Evolutionary conservation across 2,797 vertebrate species (phyloP), one percentile per base, ranked within the genome.

Genomic region (Pachyuromys duprasi): DNA sequence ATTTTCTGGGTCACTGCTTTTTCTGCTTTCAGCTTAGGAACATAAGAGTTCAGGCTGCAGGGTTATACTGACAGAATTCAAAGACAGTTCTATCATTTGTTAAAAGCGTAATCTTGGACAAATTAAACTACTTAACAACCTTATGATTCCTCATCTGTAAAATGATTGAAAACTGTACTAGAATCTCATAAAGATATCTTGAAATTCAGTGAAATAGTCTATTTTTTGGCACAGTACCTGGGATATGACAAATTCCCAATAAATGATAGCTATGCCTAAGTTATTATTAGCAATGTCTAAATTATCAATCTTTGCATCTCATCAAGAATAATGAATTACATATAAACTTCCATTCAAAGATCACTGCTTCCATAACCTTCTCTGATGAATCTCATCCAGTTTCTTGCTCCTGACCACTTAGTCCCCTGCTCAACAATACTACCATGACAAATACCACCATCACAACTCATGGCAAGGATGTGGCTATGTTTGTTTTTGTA

Each of bases 101-200:
- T n/a, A 57, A 79, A 92, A 92, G 63, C 80, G 31, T 95, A 49
- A 65, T 33, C 22, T 76, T 90, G 53, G 24, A 55, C 62, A 94
- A 93, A 91, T 86, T 84, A 93, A 86, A 92, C 65, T 79, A 79
- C 20, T 92, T 83, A 90, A 87, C 81, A 92, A 62, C 13, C 55
- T 49, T 76, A 72, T 65, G 42, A 90, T 81, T 92, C 62, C 78
- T 94, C 42, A 90, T 92, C 55, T 95, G 20, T 88, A 95, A 91
- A 81, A 88, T 67, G 28, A 26, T 84, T 92, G 28, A 83, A 92
- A 94, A 86, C 22, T 70, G 22, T 65, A 91, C 17, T 57, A 86
- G 45, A 15, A 95, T 79, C 88, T 65, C 67, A 92, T 70, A 89
- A 95, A 31, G 33, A 78, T 78, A 90, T 57, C 89, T 69, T 42